Base-by-base conservation (phyloP, 2,113 vertebrate species). In the Litocranius walleri region DNA sequence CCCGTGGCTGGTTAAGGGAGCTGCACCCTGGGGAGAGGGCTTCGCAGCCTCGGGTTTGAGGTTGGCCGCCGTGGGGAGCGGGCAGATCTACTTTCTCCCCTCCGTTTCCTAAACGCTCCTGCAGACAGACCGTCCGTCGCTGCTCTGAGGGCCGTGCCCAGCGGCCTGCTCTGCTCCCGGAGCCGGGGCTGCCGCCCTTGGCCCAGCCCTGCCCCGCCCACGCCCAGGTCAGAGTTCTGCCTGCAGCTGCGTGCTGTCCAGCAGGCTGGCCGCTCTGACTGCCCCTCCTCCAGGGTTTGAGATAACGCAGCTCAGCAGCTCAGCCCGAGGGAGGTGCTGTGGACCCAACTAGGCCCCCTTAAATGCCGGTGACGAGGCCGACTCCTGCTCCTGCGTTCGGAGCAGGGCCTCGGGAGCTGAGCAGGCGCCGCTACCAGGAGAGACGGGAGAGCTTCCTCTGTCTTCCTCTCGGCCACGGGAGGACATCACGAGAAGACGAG, bases 181-280 rank as follows among this genome's bases (percentile, higher is more conserved):
- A 29, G 10, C 12, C 0, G 29, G n/a, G 30, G 43, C 71, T 0
- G 2, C 80, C 3, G 11, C 4, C 40, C 33, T 67, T 16, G 4
- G 1, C 27, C 1, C 12, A 19, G 85, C 17, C 56, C 25, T 17
- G 0, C 15, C 43, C 7, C 2, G 71, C 86, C 27, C 17, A 17
- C 16, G 27, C 3, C 17, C 5, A 21, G 30, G 25, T 74, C 17
- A 40, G 23, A 52, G 36, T 50, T 50, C 85, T 0, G 8, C 10
- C 7, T 40, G 61, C 71, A 67, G 85, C 80, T 16, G 80, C 15
- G 45, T 1, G 43, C 29, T 54, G 48, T n/a, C 77, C 71, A 23
- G 78, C 23, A 23, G 43, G 27, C 5, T 56, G 45, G 1, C 45
- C 9, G 9, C 81, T 77, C 71, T 43, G 71, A 43, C 23, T 27